Evolutionary conservation across 2,888 invertebrate genomes (phyloP).

Genomic region (Acholoe squamosa): DNA sequence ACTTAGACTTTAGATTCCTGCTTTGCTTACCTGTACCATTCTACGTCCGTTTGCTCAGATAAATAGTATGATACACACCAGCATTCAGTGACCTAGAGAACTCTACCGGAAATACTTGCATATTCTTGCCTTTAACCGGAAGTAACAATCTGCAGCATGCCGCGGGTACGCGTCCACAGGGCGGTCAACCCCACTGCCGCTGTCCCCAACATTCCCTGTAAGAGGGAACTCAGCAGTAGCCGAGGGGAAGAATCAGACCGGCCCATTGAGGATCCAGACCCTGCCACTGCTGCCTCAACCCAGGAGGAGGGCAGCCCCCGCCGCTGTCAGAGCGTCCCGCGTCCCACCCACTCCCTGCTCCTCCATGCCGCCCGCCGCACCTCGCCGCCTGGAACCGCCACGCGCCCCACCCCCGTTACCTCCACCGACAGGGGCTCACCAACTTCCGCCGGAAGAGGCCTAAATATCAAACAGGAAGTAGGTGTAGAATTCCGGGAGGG

Average conservation of each 20-base stretch:
- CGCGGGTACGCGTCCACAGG: not conserved
- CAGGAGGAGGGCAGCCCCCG: too few species aligned
- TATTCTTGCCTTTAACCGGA: not conserved
- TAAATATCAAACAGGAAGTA: constrained; percentile 10
- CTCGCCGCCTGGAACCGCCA: not conserved
- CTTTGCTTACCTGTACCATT: too few species aligned
- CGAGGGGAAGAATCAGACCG: not conserved
- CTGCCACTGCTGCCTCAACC: too few species aligned
- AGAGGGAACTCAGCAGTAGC: not conserved
- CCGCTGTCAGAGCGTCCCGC: not conserved
- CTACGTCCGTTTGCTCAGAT: too few species aligned
- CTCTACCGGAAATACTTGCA: too few species aligned
- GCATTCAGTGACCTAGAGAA: too few species aligned
- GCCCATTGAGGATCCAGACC: not conserved
- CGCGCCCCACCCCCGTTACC: not conserved
- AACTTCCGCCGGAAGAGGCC: not conserved
- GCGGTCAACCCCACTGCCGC: not conserved
- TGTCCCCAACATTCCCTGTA: not conserved
- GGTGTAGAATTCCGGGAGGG: not conserved
- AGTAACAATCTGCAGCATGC: not conserved
- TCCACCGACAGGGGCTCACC: not conserved
- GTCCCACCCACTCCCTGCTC: constrained; percentile 28
- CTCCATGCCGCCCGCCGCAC: not conserved
- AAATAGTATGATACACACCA: too few species aligned
- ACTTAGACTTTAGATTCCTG: too few species aligned